These are phyloP conservation scores for Phaedon cochleariae DNA, from an alignment of 2,888 invertebrate species.

Conservation along the genomic window DNA sequence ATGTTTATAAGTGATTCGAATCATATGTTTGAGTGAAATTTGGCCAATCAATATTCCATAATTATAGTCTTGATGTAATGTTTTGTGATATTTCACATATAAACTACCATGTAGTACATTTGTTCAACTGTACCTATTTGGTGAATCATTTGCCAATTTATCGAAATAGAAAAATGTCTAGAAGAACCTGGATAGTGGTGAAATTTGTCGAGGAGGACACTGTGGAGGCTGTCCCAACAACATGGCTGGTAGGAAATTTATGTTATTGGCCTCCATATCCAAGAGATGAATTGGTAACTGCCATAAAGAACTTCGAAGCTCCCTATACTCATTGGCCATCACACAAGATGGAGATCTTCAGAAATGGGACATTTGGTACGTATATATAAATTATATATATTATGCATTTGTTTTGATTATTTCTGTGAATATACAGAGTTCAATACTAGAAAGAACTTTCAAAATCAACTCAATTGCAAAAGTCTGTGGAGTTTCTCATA, in stretches of 20 bases:
- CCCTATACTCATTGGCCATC: slow-evolving; percentile 23
- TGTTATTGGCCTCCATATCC: slow-evolving; percentile 17
- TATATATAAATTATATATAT: no score
- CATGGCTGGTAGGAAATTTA: slow-evolving; percentile 2
- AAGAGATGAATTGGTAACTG: slow-evolving; percentile 8
- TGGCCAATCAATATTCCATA: no score
- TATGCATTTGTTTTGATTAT: no score
- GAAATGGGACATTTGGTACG: slow-evolving; percentile 9
- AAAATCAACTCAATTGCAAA: no score
- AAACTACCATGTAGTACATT: background rate
- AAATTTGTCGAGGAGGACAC: slow-evolving; percentile 15
- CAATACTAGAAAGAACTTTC: no score
- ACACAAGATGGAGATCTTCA: slow-evolving; percentile 1
- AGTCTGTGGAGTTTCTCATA: no score
- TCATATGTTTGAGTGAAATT: no score
- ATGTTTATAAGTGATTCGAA: no score
- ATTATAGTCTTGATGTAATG: no score
- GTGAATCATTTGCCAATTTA: background rate
- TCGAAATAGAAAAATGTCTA: background rate
- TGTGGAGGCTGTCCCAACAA: slow-evolving; percentile 16
- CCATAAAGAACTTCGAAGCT: slow-evolving; percentile 28
- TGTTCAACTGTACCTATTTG: background rate
- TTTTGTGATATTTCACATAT: background rate
- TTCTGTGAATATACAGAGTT: no score
- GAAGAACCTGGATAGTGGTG: slow-evolving; percentile 11